Evolutionary conservation across 2,113 vertebrate species (phyloP).

Genomic region (Myrmecophaga tridactyla): DNA sequence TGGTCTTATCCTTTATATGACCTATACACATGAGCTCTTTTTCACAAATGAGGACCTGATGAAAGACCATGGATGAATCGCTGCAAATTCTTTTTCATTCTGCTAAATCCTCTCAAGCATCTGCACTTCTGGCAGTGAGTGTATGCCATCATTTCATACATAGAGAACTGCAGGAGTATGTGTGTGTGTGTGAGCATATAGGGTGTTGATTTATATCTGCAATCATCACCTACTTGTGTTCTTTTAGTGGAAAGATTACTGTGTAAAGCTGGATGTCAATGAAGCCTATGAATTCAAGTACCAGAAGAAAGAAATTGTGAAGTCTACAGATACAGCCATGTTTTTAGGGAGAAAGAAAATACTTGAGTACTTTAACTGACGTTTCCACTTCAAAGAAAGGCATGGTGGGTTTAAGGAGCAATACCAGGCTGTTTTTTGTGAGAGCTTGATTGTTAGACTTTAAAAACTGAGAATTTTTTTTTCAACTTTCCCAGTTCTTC

Average conservation of each 20-base stretch:
- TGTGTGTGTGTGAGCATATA: not conserved
- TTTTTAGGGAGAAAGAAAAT: constrained; percentile 53
- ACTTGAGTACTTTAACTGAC: constrained; percentile 6
- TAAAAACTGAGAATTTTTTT: not conserved
- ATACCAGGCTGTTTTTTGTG: not conserved
- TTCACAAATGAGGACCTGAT: not conserved
- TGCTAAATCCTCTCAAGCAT: not conserved
- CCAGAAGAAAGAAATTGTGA: not conserved
- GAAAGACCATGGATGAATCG: not conserved
- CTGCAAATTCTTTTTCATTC: not conserved
- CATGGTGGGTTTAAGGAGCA: not conserved
- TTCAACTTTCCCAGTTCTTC: not conserved
- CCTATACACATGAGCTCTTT: not conserved
- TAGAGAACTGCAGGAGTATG: not conserved
- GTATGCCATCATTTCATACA: not conserved
- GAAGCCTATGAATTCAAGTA: constrained; percentile 24
- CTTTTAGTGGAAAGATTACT: constrained; percentile 47
- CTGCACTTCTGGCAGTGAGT: not conserved
- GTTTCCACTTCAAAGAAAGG: constrained; percentile 33
- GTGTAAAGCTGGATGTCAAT: constrained; percentile 24
- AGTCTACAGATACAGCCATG: not conserved
- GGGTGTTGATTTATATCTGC: not conserved
- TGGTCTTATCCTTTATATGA: not conserved
- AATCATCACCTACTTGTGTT: constrained; percentile 37
- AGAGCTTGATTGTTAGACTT: constrained; percentile 36